Evolutionary conservation across 2,113 vertebrate genomes (phyloP).

Genomic region (Archocentrus centrarchus): DNA sequence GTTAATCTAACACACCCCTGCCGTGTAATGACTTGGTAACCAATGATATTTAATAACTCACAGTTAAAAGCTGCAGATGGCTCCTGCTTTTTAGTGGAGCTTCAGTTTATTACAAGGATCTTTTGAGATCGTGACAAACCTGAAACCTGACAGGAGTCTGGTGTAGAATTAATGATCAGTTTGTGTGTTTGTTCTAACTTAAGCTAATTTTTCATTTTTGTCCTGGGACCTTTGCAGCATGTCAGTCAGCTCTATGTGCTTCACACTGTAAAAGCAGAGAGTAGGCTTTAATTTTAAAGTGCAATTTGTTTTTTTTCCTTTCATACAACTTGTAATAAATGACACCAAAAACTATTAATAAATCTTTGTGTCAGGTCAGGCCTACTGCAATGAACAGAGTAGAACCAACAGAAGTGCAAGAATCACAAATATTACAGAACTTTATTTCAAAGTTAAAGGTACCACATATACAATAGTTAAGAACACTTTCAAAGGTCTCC

Average conservation of each 20-base stretch:
- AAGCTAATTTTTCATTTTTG: background rate
- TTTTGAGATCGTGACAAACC: background rate
- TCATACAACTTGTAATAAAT: background rate
- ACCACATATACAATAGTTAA: conserved; percentile 65
- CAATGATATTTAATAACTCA: too few relatives aligned
- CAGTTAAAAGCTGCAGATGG: too few relatives aligned
- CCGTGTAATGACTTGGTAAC: too few relatives aligned
- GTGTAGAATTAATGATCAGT: background rate
- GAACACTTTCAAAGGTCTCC: conserved; percentile 61
- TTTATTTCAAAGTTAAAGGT: conserved; percentile 77
- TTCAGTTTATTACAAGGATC: background rate
- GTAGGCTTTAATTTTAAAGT: too few relatives aligned
- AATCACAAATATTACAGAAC: conserved; percentile 63
- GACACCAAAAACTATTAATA: background rate
- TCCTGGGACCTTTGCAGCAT: background rate
- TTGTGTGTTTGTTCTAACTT: background rate
- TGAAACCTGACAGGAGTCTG: background rate
- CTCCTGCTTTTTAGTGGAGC: background rate
- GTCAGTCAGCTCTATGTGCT: background rate
- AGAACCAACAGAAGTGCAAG: background rate
- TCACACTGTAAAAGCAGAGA: too few relatives aligned
- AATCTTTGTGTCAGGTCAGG: background rate
- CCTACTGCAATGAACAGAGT: background rate
- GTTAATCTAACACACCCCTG: too few relatives aligned
- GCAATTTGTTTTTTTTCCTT: too few relatives aligned